These are phyloP conservation scores for Baryphthengus martii DNA, from an alignment of 2,113 vertebrate species.

Conservation along the genomic window DNA sequence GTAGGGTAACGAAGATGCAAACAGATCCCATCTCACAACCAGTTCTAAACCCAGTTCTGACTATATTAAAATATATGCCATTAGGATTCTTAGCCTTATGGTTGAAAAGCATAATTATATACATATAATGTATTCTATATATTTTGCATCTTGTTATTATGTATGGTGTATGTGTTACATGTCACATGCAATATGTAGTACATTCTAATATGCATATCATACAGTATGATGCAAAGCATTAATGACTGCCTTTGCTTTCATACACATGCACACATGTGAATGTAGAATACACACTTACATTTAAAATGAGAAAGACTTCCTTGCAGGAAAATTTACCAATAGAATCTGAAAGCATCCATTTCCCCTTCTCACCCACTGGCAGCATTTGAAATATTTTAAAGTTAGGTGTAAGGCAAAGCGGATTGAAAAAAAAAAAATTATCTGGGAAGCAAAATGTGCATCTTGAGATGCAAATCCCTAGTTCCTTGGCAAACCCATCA, in stretches of 20 bases:
- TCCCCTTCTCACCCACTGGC: not conserved
- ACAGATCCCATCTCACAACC: not conserved
- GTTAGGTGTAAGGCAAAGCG: not conserved
- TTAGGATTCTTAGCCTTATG: not conserved
- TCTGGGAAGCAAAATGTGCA: not conserved
- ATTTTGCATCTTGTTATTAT: not conserved
- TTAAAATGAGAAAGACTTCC: not conserved
- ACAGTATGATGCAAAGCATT: not conserved
- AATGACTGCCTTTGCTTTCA: not conserved
- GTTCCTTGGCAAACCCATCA: not conserved
- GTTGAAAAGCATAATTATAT: not conserved
- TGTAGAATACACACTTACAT: not conserved
- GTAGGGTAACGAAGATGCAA: not conserved
- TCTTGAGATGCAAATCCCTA: not conserved
- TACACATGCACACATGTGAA: not conserved
- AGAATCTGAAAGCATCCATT: not conserved
- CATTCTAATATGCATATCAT: slow-evolving; percentile 1
- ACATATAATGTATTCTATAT: not conserved
- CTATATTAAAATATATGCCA: not conserved
- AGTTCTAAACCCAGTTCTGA: not conserved
- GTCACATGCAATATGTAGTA: slow-evolving; percentile 24
- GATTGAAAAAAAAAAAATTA: not conserved
- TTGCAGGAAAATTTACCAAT: not conserved
- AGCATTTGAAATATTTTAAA: not conserved
- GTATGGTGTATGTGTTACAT: not conserved